Evolutionary conservation across 1,140 invertebrate genomes (phyloP), one percentile per base, ranked within the genome.

Genomic region (Dendroctonus valens): DNA sequence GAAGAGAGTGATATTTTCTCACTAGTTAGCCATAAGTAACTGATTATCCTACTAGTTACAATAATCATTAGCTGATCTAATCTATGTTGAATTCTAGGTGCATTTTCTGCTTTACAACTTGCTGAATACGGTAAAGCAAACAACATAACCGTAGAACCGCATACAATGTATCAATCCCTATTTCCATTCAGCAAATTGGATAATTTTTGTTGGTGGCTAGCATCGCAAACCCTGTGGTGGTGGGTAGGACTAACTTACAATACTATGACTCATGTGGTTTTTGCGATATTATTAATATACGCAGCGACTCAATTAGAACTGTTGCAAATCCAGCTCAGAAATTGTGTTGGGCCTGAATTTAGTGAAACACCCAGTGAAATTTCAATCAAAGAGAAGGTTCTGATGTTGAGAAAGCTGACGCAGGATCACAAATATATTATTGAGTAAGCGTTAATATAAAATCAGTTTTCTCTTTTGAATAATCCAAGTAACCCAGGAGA

Each of bases 111-210:
- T 8, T 44, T 58, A 2, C 3, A 41, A 14, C 39, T 58, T 7
- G 44, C 7, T 12, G 41, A 58, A 26, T 46, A 41, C 9, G 41
- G 44, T 26, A 11, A 42, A 9, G n/a, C 26, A n/a, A 7, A 58
- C 37, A 60, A 60, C 39, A 38, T 39, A 48, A 60, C 58, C 7
- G 5, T 39, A 6, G 58, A 60, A 12, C 9, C 58, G 6, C 58
- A 60, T 38, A 0, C 48, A 3, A 60, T 60, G 58, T 60, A 60
- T 15, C 58, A 60, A 6, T 39, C 58, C 9, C 5, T 60, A 12
- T 7, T 60, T 8, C 58, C 58, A 7, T 50, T 60, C n/a, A 50
- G 50, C 39, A 60, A 60, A 38, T 6, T 60, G 38, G 39, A 60
- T 12, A 5, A 60, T 39, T 5, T 50, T 6, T 11, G 26, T 11